These are phyloP conservation scores for Chiloscyllium plagiosum DNA, from an alignment of 2,113 vertebrate genomes.

Conservation along the genomic window DNA sequence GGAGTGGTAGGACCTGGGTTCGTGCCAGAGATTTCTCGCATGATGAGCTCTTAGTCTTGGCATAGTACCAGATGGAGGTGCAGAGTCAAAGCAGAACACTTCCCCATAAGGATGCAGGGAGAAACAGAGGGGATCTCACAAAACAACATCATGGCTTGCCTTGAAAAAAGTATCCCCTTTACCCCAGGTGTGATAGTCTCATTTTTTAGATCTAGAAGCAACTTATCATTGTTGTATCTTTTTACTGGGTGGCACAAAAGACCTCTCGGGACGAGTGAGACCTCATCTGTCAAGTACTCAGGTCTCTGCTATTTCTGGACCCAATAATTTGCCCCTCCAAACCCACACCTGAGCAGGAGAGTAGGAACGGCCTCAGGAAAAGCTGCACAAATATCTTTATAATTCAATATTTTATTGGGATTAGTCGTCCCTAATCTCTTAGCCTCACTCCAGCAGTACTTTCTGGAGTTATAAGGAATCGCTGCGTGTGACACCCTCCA, in stretches of 20 bases:
- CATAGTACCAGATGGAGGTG: not conserved
- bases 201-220: not conserved
- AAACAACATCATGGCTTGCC: not conserved
- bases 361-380: not conserved
- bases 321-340: not conserved
- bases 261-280: not conserved
- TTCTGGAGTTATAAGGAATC: too few relatives aligned
- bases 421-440: not conserved
- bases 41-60: slow-evolving; percentile 26
- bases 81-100: not conserved
- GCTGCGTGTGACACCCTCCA: too few relatives aligned
- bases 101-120: not conserved
- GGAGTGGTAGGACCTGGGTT: slow-evolving; percentile 2
- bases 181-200: not conserved
- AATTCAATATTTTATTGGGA: not conserved
- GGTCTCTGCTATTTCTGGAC: not conserved
- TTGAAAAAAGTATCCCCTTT: not conserved
- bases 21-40: not conserved
- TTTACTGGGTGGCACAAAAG: not conserved
- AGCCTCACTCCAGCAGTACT: not conserved
- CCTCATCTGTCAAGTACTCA: not conserved
- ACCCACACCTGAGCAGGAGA: not conserved
- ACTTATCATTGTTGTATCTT: not conserved
- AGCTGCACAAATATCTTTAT: not conserved
- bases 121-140: not conserved